Percentiles rank a stretch among this genome's conserved stretches.
phyloP scores from a whole-genome alignment of 2,888 invertebrate genomes.

The Eurois occulta region DNA sequence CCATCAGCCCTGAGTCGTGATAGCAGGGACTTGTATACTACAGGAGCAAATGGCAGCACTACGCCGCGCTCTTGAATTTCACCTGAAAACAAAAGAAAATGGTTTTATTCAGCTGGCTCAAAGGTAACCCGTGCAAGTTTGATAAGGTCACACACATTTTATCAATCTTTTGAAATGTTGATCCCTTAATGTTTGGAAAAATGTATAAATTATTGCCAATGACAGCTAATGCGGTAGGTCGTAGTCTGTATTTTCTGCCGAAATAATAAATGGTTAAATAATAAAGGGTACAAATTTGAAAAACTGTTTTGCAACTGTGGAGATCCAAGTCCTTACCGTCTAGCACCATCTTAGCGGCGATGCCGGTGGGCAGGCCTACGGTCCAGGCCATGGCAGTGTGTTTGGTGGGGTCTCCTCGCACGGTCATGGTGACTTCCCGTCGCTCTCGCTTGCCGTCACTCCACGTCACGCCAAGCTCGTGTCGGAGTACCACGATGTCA shows the following conservation, averaged over 20 bases:
- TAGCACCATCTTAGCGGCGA: conserved; percentile 99
- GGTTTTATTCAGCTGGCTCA: neutral
- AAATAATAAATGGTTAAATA: no score
- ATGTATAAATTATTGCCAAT: neutral
- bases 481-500: conserved; percentile 98
- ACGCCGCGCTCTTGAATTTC: conserved; percentile 99
- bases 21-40: conserved; percentile 98
- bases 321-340: conserved; percentile 92
- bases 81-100: conserved; percentile 88
- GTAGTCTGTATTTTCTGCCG: neutral
- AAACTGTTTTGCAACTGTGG: neutral
- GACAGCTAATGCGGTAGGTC: neutral
- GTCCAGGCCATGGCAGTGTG: conserved; percentile 97
- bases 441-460: conserved; percentile 95
- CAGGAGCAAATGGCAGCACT: conserved; percentile 96
- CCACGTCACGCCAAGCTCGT: conserved; percentile 98
- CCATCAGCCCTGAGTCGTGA: conserved; percentile 96
- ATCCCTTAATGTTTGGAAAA: neutral
- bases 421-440: conserved; percentile 96
- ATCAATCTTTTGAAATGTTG: neutral
- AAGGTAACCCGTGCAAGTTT: neutral
- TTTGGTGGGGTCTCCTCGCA: conserved; percentile 95
- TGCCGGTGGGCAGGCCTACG: conserved; percentile 95
- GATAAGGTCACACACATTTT: neutral
- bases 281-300: neutral